Percentiles rank a stretch among this genome's conserved stretches.
These are phyloP conservation scores for Lasiurus cinereus DNA, from an alignment of 2,113 vertebrate species.

Conservation along the genomic window DNA sequence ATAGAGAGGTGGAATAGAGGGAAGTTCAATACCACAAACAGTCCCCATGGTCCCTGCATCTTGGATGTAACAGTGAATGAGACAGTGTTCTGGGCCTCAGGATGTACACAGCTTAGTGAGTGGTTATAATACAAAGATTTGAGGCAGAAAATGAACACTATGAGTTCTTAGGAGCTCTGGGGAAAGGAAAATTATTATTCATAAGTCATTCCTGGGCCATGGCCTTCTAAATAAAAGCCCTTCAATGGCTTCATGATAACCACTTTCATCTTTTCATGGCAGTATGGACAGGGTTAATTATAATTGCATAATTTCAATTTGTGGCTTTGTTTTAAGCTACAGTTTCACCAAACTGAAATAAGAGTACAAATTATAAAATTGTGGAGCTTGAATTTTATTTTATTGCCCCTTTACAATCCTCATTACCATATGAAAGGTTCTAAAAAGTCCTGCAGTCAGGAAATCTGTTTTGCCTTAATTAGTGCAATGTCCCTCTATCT, in stretches of 20 bases:
- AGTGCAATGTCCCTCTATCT: background rate
- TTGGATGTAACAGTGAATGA: background rate
- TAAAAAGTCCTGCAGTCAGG: background rate
- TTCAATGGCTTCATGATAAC: background rate
- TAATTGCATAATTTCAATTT: conserved; percentile 5
- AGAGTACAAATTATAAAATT: background rate
- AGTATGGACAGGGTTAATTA: background rate
- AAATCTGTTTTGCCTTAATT: conserved; percentile 27
- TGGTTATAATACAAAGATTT: background rate
- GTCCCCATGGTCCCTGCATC: background rate
- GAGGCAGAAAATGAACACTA: background rate
- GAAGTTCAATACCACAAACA: background rate
- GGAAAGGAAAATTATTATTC: background rate
- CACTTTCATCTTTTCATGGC: background rate
- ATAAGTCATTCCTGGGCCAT: background rate
- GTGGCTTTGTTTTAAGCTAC: background rate
- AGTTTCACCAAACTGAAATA: background rate
- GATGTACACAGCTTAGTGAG: background rate
- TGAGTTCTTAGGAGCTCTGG: background rate
- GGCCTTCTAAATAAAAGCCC: background rate
- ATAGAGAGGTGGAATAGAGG: background rate
- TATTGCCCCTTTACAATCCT: background rate
- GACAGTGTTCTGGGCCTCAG: background rate
- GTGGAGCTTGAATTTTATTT: background rate
- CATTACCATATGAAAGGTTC: background rate